Evolutionary conservation across 2,888 invertebrate genomes (phyloP).

Genomic region (Nysson spinosus): DNA sequence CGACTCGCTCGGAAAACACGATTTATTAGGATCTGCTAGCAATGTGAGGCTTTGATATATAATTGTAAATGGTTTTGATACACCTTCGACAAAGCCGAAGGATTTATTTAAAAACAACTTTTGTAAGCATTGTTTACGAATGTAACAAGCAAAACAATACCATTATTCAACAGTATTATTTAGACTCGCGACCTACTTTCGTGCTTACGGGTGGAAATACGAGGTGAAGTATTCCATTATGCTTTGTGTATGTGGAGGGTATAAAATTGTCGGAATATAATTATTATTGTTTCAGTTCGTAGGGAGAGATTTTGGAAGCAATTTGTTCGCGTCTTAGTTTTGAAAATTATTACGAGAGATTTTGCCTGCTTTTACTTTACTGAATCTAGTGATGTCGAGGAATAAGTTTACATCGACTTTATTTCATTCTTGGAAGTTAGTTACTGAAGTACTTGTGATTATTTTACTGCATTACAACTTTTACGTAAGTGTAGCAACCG

Average conservation of each 20-base stretch:
- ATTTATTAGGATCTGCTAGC: neutral
- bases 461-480: slow-evolving; percentile 35
- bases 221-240: slow-evolving; percentile 26
- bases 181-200: neutral
- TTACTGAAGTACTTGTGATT: too few species aligned
- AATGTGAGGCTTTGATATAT: neutral
- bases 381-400: neutral
- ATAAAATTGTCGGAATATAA: slow-evolving; percentile 28
- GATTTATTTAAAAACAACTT: neutral
- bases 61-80: too few species aligned
- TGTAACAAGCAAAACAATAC: neutral
- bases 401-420: slow-evolving; percentile 24
- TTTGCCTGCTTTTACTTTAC: too few species aligned
- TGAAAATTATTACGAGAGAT: too few species aligned
- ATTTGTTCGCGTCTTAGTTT: slow-evolving; percentile 21
- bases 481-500: slow-evolving; percentile 37
- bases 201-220: neutral
- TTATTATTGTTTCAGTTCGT: slow-evolving; percentile 33
- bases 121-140: neutral
- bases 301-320: slow-evolving; percentile 16
- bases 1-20: neutral
- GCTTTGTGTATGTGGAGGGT: neutral
- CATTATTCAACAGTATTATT: neutral
- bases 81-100: too few species aligned
- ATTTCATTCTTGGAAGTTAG: too few species aligned